Base-by-base conservation (phyloP, 2,888 invertebrate genomes). In the Andrena hattorfiana region DNA sequence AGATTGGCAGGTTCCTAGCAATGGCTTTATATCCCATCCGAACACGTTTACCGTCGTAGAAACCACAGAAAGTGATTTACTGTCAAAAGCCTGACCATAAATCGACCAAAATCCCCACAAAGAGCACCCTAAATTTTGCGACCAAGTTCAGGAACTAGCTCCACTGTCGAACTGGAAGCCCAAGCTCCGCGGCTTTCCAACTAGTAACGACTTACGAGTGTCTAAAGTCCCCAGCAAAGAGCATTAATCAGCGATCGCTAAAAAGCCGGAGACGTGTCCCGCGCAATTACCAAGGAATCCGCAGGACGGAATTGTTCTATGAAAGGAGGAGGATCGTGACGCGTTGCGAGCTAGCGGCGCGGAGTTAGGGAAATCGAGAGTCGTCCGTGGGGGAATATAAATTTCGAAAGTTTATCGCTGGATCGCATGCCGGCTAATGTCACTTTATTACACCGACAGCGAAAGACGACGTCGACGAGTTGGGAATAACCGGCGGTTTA, bases 371-470 rank as follows among this genome's bases (percentile, higher is more conserved):
- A 79, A 82, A 85, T 87, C 84, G 87, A 85, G 84, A 79, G 80
- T 85, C 83, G 42, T 20, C 67, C 56, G 56, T 26, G 56, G 75
- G 42, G 73, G 77, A 87, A 85, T 91, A 93, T 92, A 92, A 92
- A 92, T 93, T 93, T 92, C 84, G 85, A 92, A 92, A 92, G 91
- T 93, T 94, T 93, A 94, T 93, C 93, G 93, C 89, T 87, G 84
- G 90, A 93, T 93, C 91, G 94, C 94, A 93, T 93, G 93, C 91
- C 85, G 82, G 87, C 86, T 91, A 93, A 93, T 91, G 93, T 93
- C 92, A 91, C 90, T 93, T 93, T 93, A 93, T 93, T 92, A 83
- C 48, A 93, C 91, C 87, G 89, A 56, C 56, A 56, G 86, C 85
- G 83, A 77, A 86, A 85, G 86, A 84, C 85, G 84, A 84, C 79